phyloP scores from a whole-genome alignment of 2,888 invertebrate genomes.

The Mylabris sibirica region DNA sequence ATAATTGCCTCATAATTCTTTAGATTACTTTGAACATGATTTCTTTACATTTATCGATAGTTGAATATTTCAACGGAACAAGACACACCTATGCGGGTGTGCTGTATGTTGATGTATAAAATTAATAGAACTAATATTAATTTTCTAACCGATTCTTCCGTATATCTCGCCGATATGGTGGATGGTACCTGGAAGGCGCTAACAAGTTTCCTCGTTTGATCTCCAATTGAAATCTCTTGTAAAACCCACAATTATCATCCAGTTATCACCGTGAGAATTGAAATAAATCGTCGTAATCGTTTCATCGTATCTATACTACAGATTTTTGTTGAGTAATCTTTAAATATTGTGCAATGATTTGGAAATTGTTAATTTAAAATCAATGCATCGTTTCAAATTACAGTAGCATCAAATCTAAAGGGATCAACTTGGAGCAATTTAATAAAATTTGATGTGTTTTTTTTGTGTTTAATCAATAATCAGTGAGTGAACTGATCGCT shows the following conservation, averaged over 20 bases:
- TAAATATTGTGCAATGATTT: background rate
- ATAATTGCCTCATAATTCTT: constrained; percentile 1
- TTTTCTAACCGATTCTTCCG: background rate
- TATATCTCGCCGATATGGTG: background rate
- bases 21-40: background rate
- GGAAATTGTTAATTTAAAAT: too few relatives aligned
- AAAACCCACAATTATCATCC: background rate
- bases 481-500: background rate
- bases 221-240: constrained; percentile 2
- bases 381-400: background rate
- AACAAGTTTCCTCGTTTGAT: constrained; percentile 8
- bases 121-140: background rate
- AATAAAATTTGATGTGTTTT: background rate
- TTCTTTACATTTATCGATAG: background rate
- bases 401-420: background rate
- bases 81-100: constrained; percentile 9
- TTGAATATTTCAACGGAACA: background rate
- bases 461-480: constrained; percentile 6
- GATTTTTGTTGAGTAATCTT: background rate
- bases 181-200: background rate
- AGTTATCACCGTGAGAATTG: constrained; percentile 7
- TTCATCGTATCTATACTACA: background rate
- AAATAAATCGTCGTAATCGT: background rate
- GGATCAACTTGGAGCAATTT: background rate
- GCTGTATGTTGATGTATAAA: background rate